Conservation (phyloP, 2,797 vertebrate species). For the Sebastes umbrosus region DNA sequence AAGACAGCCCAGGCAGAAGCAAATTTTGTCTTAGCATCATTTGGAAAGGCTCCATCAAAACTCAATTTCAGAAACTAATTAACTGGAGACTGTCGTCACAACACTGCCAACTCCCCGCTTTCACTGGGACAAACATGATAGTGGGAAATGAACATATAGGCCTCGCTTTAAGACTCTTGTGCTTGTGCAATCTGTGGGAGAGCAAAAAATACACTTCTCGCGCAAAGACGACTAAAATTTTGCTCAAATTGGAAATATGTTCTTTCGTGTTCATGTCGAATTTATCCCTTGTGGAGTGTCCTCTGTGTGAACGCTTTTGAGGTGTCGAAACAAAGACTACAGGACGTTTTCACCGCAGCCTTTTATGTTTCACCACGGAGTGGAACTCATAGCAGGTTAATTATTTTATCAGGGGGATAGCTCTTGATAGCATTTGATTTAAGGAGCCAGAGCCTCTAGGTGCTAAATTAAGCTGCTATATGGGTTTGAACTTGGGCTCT, state of each 20-base stretch:
- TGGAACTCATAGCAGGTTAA: conserved; percentile 82
- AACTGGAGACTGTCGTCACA: conserved; percentile 93
- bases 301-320: conserved; percentile 21
- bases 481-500: conserved; percentile 95
- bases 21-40: conserved; percentile 98
- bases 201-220: conserved; percentile 1
- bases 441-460: conserved; percentile 95
- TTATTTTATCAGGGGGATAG: conserved; percentile 91
- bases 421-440: conserved; percentile 96
- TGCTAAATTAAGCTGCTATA: conserved; percentile 99
- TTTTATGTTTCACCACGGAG: conserved; percentile 53
- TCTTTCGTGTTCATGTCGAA: conserved; percentile 8
- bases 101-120: conserved; percentile 91
- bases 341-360: conserved; percentile 36
- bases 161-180: conserved; percentile 56
- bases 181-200: conserved; percentile 3
- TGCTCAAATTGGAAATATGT: conserved; percentile 28
- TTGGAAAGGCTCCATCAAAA: conserved; percentile 99
- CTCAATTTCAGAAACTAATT: conserved; percentile 99
- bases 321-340: conserved; percentile 43
- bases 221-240: conserved; percentile 11
- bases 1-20: conserved; percentile 89
- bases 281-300: conserved; percentile 47
- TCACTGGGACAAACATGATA: conserved; percentile 77
- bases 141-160: conserved; percentile 54